Conservation (phyloP, 2,888 invertebrate species). For the Belgica antarctica region DNA sequence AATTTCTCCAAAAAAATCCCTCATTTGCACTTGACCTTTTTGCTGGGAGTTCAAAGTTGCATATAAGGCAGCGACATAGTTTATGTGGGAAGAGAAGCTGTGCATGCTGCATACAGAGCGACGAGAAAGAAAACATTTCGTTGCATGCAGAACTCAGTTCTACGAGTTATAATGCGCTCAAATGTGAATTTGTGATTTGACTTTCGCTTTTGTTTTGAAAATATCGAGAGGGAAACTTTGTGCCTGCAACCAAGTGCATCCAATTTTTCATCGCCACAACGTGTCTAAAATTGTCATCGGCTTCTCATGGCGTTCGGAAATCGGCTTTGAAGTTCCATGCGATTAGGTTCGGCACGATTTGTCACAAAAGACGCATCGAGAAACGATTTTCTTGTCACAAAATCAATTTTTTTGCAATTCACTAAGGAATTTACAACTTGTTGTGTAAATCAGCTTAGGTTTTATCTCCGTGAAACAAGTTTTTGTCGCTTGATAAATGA, state of each 20-base stretch:
- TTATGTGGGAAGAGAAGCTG: not conserved
- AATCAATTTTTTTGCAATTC: not conserved
- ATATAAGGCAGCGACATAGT: not conserved
- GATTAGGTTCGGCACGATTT: not conserved
- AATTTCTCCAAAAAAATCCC: too few species aligned
- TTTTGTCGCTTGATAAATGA: too few species aligned
- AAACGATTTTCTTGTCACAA: not conserved
- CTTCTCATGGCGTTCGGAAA: not conserved
- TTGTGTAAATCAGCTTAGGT: too few species aligned
- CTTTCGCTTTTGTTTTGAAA: constrained; percentile 20
- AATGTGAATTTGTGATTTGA: not conserved
- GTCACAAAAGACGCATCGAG: not conserved
- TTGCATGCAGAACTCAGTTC: not conserved
- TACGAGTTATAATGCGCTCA: constrained; percentile 2
- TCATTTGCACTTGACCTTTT: constrained; percentile 27
- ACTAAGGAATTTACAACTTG: too few species aligned
- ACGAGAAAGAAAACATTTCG: constrained; percentile 10
- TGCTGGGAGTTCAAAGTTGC: constrained; percentile 3
- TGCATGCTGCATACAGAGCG: constrained; percentile 19
- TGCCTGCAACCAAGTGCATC: too few species aligned
- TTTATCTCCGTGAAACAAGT: too few species aligned
- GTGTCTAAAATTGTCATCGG: not conserved
- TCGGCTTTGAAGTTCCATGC: not conserved
- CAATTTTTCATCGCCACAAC: not conserved
- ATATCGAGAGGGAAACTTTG: not conserved